These are phyloP conservation scores for Augochlora pura DNA, from an alignment of 1,140 invertebrate species.

Conservation along the genomic window DNA sequence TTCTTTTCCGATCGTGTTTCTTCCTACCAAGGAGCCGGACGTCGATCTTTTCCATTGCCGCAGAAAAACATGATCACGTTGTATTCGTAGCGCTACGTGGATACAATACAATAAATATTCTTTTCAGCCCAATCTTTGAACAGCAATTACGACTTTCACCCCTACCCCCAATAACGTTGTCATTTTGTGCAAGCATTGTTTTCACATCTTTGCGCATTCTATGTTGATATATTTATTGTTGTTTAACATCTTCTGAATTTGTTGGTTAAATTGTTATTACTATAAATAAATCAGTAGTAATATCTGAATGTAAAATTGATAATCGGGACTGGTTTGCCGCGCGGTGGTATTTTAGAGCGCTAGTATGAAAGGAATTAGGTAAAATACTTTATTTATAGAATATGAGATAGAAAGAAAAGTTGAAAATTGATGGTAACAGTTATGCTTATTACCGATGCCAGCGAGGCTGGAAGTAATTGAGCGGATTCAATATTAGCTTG, in stretches of 20 bases:
- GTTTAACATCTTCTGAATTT: too few relatives aligned
- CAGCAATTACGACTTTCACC: too few relatives aligned
- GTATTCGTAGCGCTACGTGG: background rate
- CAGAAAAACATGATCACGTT: background rate
- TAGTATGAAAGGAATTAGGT: background rate
- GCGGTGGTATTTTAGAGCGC: background rate
- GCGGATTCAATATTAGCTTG: constrained; percentile 61
- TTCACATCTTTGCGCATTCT: too few relatives aligned
- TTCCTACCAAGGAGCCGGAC: background rate
- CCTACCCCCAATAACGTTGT: too few relatives aligned
- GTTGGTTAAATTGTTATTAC: too few relatives aligned
- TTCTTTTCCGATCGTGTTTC: constrained; percentile 24
- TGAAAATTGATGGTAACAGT: constrained; percentile 41
- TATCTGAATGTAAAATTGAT: too few relatives aligned
- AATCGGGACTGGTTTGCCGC: background rate
- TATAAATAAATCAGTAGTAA: too few relatives aligned
- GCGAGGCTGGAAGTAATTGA: constrained; percentile 56
- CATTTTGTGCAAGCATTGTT: too few relatives aligned
- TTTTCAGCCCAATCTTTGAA: background rate
- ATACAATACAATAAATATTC: background rate
- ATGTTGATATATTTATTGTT: too few relatives aligned
- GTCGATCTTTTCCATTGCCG: background rate
- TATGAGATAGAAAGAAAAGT: background rate
- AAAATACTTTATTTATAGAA: background rate
- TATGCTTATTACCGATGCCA: constrained; percentile 41